Percentiles rank a stretch among this genome's conserved stretches.
Evolutionary conservation across 2,797 vertebrate genomes (phyloP).

Genomic region (Phalloptychus januarius): DNA sequence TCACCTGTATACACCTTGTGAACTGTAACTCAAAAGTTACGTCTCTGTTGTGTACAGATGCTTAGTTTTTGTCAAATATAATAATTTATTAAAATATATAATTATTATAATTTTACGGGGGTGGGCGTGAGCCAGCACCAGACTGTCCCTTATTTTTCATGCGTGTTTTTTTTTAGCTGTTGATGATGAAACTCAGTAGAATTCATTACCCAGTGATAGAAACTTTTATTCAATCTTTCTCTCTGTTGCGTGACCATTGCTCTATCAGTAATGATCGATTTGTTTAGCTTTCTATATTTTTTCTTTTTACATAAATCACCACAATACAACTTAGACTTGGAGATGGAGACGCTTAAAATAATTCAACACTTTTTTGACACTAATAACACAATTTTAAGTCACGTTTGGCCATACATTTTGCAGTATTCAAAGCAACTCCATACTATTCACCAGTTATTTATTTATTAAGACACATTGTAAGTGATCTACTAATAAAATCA

Average conservation of each 20-base stretch:
- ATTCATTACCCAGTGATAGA: constrained; percentile 20
- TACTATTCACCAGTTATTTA: not conserved
- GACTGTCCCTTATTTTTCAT: constrained; percentile 19
- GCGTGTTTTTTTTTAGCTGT: constrained; percentile 34
- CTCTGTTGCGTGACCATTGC: not conserved
- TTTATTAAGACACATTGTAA: not conserved
- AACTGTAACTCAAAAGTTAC: not conserved
- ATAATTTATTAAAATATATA: not conserved
- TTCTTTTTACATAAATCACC: not conserved
- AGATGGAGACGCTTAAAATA: not conserved
- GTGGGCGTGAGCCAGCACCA: constrained; percentile 54
- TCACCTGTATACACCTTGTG: constrained; percentile 1
- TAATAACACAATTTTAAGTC: not conserved
- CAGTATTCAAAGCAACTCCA: not conserved
- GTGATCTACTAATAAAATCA: not conserved
- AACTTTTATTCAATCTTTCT: constrained; percentile 17
- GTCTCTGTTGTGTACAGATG: too few relatives aligned
- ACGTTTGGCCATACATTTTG: not conserved
- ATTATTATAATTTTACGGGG: not conserved
- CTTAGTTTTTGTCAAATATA: not conserved
- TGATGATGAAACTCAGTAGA: constrained; percentile 35
- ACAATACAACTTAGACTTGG: not conserved
- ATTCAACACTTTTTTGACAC: not conserved
- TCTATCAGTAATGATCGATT: not conserved
- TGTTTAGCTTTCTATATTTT: constrained; percentile 8